Conservation (phyloP, 2,888 invertebrate species). For the Cyrtodaria siliqua region DNA sequence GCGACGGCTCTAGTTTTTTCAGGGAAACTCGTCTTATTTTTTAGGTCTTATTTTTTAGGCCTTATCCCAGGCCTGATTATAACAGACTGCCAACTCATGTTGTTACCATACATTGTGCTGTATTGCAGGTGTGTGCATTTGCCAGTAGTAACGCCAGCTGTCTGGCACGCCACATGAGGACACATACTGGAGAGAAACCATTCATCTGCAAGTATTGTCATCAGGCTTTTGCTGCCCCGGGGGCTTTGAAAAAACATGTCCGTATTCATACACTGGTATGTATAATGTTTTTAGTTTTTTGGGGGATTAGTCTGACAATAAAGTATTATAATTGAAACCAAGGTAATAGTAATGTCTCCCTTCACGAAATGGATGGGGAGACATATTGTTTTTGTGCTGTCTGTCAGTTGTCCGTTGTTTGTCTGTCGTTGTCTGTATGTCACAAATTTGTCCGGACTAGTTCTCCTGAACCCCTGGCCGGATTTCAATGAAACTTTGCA, state of each 20-base stretch:
- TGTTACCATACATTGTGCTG: too few species aligned
- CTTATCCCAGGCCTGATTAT: too few species aligned
- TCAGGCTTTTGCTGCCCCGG: slow-evolving; percentile 30
- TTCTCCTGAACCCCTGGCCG: too few species aligned
- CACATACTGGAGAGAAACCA: slow-evolving; percentile 45
- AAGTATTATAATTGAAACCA: background rate
- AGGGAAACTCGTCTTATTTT: too few species aligned
- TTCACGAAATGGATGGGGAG: too few species aligned
- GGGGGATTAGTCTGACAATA: background rate
- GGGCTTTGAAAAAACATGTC: slow-evolving; percentile 38
- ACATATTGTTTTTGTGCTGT: background rate
- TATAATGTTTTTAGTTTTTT: background rate
- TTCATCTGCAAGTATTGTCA: slow-evolving; percentile 35
- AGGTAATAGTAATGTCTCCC: too few species aligned
- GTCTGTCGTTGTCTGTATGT: slow-evolving; percentile 8
- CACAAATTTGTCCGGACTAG: too few species aligned
- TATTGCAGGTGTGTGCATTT: slow-evolving; percentile 48
- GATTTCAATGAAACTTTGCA: too few species aligned
- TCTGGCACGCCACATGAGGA: slow-evolving; percentile 37
- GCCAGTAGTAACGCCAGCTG: slow-evolving; percentile 38
- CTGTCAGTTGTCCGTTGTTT: background rate
- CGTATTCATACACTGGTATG: slow-evolving; percentile 41
- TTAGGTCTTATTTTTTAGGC: too few species aligned
- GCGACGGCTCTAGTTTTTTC: too few species aligned
- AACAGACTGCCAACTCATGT: too few species aligned